Evolutionary conservation across 2,888 invertebrate species (phyloP).

Genomic region (Ophraella communa): DNA sequence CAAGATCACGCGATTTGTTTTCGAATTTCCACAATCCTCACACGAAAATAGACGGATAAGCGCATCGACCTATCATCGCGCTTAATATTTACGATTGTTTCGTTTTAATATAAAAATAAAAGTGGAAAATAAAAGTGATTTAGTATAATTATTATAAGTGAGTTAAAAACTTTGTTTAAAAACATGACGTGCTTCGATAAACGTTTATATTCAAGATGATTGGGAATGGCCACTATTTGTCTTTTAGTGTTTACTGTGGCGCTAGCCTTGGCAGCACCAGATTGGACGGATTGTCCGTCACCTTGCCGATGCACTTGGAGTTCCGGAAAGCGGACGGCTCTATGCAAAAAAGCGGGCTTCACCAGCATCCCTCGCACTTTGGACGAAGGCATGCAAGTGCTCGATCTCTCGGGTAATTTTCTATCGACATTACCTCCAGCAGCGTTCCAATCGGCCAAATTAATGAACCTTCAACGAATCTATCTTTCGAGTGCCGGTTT

Average conservation of each 20-base stretch:
- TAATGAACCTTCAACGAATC: slow-evolving; percentile 84
- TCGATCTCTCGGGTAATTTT: slow-evolving; percentile 83
- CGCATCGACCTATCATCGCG: slow-evolving; percentile 4
- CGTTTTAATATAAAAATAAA: neutral
- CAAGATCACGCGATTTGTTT: neutral
- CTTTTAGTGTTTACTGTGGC: slow-evolving; percentile 56
- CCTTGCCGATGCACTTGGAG: slow-evolving; percentile 93
- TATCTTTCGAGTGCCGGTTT: slow-evolving; percentile 80
- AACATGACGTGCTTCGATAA: slow-evolving; percentile 20
- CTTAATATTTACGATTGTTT: neutral
- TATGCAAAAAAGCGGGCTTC: slow-evolving; percentile 82
- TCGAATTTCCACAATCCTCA: neutral
- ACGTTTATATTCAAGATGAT: slow-evolving; percentile 50
- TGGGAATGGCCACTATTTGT: slow-evolving; percentile 55
- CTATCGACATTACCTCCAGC: slow-evolving; percentile 77
- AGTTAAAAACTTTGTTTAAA: neutral
- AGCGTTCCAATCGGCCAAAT: slow-evolving; percentile 78
- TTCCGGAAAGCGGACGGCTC: slow-evolving; percentile 87
- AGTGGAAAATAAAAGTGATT: no score
- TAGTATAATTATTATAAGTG: no score
- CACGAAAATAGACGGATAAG: slow-evolving; percentile 6
- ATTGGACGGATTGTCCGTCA: slow-evolving; percentile 88
- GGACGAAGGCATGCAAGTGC: slow-evolving; percentile 81
- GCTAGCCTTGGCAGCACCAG: slow-evolving; percentile 67
- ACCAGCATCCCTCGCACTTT: slow-evolving; percentile 76